These are phyloP conservation scores for Hyperoplus immaculatus DNA, from an alignment of 2,797 vertebrate species.

Conservation along the genomic window DNA sequence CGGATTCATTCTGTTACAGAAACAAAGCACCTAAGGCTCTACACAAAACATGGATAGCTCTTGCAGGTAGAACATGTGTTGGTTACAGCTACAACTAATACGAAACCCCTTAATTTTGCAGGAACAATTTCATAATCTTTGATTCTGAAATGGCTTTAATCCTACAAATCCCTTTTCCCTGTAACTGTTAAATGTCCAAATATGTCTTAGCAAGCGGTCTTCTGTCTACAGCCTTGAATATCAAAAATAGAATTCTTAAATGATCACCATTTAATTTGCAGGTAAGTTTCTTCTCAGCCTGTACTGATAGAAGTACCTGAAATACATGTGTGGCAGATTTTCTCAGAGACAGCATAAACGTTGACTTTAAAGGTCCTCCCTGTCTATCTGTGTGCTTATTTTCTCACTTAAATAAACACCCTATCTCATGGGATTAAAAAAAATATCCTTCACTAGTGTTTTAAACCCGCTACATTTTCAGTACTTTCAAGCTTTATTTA, in stretches of 20 bases:
- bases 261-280: neutral
- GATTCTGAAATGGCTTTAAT: neutral
- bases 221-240: too few species aligned
- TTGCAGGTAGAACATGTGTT: neutral
- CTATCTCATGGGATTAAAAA: too few species aligned
- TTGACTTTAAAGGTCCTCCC: slow-evolving; percentile 2
- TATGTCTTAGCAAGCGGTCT: neutral
- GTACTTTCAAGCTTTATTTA: slow-evolving; percentile 3
- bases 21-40: neutral
- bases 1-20: slow-evolving; percentile 8
- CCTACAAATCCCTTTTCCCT: neutral
- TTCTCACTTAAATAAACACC: neutral
- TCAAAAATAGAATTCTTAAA: neutral
- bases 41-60: neutral
- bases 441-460: neutral
- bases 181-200: neutral
- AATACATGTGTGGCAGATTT: neutral
- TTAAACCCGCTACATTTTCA: neutral
- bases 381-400: neutral
- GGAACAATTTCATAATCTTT: neutral
- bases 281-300: too few species aligned
- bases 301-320: too few species aligned
- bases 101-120: too few species aligned
- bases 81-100: neutral
- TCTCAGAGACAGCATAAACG: neutral